Evolutionary conservation across 1,140 invertebrate species (phyloP), one percentile per base, ranked within the genome.

Genomic region (Chrysopa pallens): DNA sequence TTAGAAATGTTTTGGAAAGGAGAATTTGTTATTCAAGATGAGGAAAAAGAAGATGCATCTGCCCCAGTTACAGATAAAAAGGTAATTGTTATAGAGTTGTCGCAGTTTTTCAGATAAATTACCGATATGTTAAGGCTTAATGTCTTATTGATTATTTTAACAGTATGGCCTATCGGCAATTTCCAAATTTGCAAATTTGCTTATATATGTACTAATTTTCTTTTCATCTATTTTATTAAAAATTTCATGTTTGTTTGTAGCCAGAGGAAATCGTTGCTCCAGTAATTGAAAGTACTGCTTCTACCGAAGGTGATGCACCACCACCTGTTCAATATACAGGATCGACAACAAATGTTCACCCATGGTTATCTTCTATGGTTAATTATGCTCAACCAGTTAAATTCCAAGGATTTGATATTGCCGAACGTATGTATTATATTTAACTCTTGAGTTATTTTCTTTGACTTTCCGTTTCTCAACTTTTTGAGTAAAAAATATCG

Each of bases 381-480:
- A 99, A 98, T 73, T 99, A 99, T 70, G 91, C 93, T 42, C 93
- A 98, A 66, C 95, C 96, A 3, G 85, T 98, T 56, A 98, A 99
- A 68, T 99, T 99, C 68, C 83, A 88, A 60, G 87, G 91, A 51
- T 99, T 99, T 64, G 93, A 98, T 59, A 76, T 89, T 48, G 91
- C 95, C 8, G 92, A 98, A 65, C 78, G 93, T 97, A 70, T 71
- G 70, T 65, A 42, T 39, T 40, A 5, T 23, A 3, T 23, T 23
- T 5, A 3, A 23, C 5, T 23, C 5, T 23, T 23, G 5, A 3
- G 5, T 23, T 23, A 23, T 23, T 23, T 33, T 40, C 23, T 29
- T 43, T 43, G 27, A n/a, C n/a, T n/a, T n/a, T n/a, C n/a, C n/a
- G n/a, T n/a, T n/a, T n/a, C n/a, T n/a, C n/a, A n/a, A n/a, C n/a